A percentile compares a stretch with the other conserved stretches of the same genome.
phyloP scores from a whole-genome alignment of 2,888 invertebrate species.

The Pyrocoelia pectoralis region DNA sequence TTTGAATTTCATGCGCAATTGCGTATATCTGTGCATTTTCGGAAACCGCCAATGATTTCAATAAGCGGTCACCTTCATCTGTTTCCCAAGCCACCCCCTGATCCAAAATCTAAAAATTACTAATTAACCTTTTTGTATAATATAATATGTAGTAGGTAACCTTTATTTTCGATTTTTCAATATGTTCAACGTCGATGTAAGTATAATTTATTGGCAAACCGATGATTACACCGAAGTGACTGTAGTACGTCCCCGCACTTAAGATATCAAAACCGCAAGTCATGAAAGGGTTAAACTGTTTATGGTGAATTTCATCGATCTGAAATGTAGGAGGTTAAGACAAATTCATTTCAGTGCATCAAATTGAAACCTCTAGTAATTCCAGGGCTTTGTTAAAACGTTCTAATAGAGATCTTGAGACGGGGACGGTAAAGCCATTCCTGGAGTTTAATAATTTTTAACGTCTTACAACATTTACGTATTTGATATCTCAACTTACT shows the following conservation, averaged over 20 bases:
- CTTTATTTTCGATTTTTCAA: conserved; percentile 67
- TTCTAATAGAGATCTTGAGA: conserved; percentile 62
- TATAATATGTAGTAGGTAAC: conserved; percentile 51
- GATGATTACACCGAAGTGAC: conserved; percentile 69
- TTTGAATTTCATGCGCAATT: conserved; percentile 77
- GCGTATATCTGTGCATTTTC: conserved; percentile 83
- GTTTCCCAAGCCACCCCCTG: conserved; percentile 71
- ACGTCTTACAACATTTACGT: too few species aligned
- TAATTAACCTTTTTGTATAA: conserved; percentile 6
- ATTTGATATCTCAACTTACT: conserved; percentile 61
- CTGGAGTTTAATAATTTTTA: too few species aligned
- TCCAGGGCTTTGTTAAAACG: conserved; percentile 67
- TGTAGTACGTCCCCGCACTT: conserved; percentile 67
- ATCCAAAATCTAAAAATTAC: conserved; percentile 68
- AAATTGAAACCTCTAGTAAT: conserved; percentile 61
- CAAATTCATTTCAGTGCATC: not conserved
- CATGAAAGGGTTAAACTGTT: conserved; percentile 70
- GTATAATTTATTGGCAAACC: conserved; percentile 79
- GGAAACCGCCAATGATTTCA: conserved; percentile 74
- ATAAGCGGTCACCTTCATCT: conserved; percentile 68
- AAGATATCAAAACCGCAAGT: conserved; percentile 78
- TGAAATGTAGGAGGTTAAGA: conserved; percentile 38
- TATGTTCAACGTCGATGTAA: conserved; percentile 64
- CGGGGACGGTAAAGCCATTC: conserved; percentile 66
- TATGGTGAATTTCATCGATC: conserved; percentile 61